Conservation (phyloP, 2,113 vertebrate species). For the Catharus minimus region DNA sequence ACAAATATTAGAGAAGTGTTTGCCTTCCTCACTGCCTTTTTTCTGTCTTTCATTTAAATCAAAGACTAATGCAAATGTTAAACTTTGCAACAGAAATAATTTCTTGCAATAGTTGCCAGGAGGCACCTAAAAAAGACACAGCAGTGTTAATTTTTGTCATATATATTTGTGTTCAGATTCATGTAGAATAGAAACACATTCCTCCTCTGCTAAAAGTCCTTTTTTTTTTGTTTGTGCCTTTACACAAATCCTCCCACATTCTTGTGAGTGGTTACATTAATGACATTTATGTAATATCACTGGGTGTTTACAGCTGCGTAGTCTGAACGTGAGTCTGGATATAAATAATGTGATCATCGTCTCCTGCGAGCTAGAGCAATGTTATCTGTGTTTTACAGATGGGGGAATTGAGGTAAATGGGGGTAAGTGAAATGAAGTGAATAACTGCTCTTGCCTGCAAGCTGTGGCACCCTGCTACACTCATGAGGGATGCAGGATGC, state of each 20-base stretch:
- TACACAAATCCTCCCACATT: slow-evolving; percentile 24
- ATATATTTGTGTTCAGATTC: background rate
- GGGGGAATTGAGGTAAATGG: background rate
- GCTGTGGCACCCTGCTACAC: background rate
- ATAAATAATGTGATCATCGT: background rate
- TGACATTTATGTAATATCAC: slow-evolving; percentile 16
- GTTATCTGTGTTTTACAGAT: background rate
- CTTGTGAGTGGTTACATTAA: background rate
- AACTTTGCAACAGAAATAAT: background rate
- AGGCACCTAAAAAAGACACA: background rate
- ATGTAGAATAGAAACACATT: background rate
- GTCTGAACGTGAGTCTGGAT: background rate
- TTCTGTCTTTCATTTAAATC: background rate
- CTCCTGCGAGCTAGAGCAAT: background rate
- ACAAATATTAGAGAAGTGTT: background rate
- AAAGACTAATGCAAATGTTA: background rate
- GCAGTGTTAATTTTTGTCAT: slow-evolving; percentile 3
- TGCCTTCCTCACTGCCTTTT: background rate
- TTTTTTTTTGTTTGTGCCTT: background rate
- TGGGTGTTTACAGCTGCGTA: slow-evolving; percentile 17
- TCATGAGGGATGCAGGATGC: fast-evolving
- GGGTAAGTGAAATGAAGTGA: background rate
- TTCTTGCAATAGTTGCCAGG: background rate
- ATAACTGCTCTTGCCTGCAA: background rate
- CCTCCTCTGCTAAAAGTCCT: background rate